These are phyloP conservation scores for Tricholaema leucomelas DNA, from an alignment of 2,113 vertebrate genomes.

Conservation along the genomic window DNA sequence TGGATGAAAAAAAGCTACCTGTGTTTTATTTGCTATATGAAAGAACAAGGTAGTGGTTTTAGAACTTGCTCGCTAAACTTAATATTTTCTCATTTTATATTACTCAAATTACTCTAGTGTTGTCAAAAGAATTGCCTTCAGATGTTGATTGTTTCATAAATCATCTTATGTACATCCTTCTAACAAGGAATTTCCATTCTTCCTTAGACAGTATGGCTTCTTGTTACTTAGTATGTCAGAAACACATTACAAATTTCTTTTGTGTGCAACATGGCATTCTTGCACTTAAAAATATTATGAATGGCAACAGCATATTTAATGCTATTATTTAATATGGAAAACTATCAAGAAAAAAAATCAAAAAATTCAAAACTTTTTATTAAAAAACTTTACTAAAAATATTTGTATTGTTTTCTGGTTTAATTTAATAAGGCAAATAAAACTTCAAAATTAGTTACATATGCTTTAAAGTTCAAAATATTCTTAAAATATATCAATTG, in stretches of 20 bases:
- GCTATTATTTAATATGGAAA: background rate
- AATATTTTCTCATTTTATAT: background rate
- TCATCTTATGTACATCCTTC: background rate
- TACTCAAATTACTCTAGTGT: background rate
- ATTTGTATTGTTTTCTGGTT: background rate
- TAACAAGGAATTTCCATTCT: background rate
- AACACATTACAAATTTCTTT: background rate
- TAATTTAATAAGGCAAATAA: background rate
- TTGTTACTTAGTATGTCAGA: background rate
- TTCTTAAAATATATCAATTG: background rate
- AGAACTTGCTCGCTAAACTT: background rate
- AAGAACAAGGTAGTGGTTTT: background rate
- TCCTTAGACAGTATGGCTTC: background rate
- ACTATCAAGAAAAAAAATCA: background rate
- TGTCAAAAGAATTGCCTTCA: background rate
- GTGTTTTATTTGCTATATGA: background rate
- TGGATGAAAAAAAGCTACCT: background rate
- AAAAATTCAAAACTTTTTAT: background rate
- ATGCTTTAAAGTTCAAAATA: background rate
- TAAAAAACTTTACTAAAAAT: background rate
- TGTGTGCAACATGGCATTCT: background rate
- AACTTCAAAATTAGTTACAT: background rate
- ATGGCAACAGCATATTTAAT: background rate
- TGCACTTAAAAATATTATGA: background rate
- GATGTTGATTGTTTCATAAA: background rate